phyloP scores from a whole-genome alignment of 2,888 invertebrate genomes.

The Xanthorhoe designata region DNA sequence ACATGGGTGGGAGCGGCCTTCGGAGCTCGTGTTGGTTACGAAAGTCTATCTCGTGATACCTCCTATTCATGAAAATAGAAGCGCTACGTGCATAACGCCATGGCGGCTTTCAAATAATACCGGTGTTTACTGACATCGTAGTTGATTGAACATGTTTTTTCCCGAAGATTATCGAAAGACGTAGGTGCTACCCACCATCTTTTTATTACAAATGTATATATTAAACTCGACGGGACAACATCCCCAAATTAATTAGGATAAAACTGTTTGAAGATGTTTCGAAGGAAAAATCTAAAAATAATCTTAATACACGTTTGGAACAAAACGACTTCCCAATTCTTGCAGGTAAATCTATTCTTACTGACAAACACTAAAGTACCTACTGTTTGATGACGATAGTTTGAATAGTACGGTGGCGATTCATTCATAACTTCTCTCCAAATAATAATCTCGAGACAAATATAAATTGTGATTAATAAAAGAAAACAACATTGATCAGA shows the following conservation, averaged over 20 bases:
- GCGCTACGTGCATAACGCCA: slow-evolving; percentile 34
- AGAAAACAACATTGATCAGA: slow-evolving; percentile 37
- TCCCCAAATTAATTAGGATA: too few relatives aligned
- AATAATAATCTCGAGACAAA: slow-evolving; percentile 25
- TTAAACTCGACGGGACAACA: too few relatives aligned
- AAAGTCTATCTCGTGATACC: slow-evolving; percentile 42
- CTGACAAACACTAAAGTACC: too few relatives aligned
- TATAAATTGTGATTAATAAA: slow-evolving; percentile 39
- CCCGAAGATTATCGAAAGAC: not conserved
- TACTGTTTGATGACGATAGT: slow-evolving; percentile 38
- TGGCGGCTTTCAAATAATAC: slow-evolving; percentile 17
- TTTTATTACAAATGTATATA: too few relatives aligned
- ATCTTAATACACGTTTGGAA: too few relatives aligned
- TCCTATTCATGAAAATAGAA: slow-evolving; percentile 41
- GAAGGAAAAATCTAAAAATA: too few relatives aligned
- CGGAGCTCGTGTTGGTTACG: slow-evolving; percentile 40
- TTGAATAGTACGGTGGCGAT: slow-evolving; percentile 33
- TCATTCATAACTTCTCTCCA: slow-evolving; percentile 39
- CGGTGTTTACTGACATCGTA: not conserved
- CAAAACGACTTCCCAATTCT: too few relatives aligned
- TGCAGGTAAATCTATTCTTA: too few relatives aligned
- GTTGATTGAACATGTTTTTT: not conserved
- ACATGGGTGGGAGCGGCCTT: slow-evolving; percentile 32
- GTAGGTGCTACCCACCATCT: not conserved
- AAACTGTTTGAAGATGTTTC: too few relatives aligned